Base-by-base conservation (phyloP, 1,140 invertebrate species). In the Drosophila equinoxialis region DNA sequence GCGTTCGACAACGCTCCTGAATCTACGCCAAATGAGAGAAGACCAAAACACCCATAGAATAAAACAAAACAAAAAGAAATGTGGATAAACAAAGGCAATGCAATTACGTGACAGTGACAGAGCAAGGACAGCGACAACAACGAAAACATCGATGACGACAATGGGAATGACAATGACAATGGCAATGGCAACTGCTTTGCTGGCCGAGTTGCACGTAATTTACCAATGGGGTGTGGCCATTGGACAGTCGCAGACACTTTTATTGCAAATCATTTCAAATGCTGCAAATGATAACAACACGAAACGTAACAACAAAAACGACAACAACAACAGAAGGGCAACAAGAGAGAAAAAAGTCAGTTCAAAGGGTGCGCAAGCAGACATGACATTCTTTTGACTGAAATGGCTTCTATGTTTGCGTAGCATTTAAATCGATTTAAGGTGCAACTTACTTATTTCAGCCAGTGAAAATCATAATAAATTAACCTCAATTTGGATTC, bases 261-360 rank as follows among this genome's bases (percentile, higher is more conserved):
- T 87, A 87, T 87, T 86, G 83, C 83, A 86, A 86, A 86, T 86
- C 83, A 86, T 86, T 86, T 86, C 83, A 86, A 86, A 86, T 87
- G 79, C 83, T 86, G 83, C 83, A 86, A 86, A 82, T 86, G 83
- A 79, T 86, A 87, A 83, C 76, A 86, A 79, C 71, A 77, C 33
- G 35, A 58, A 39, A 67, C 42, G 65, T 61, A 65, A 68, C 60
- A 70, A 63, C 48, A 8, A 30, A 71, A 26, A 26, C 26, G 5
- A 26, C 26, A 26, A 26, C 26, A 26, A 30, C 6, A 51, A 57
- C 6, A 68, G n/a, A 26, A 45, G 30, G 67, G 11, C n/a, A n/a
- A 35, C 17, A 72, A 63, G 70, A 69, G 48, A 57, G 23, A 75
- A 63, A 70, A 69, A 51, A 51, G 20, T 62, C 51, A 23, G 14